Percentiles rank a stretch among this genome's conserved stretches.
Evolutionary conservation across 2,797 vertebrate species (phyloP).

Genomic region (Lates japonicus): DNA sequence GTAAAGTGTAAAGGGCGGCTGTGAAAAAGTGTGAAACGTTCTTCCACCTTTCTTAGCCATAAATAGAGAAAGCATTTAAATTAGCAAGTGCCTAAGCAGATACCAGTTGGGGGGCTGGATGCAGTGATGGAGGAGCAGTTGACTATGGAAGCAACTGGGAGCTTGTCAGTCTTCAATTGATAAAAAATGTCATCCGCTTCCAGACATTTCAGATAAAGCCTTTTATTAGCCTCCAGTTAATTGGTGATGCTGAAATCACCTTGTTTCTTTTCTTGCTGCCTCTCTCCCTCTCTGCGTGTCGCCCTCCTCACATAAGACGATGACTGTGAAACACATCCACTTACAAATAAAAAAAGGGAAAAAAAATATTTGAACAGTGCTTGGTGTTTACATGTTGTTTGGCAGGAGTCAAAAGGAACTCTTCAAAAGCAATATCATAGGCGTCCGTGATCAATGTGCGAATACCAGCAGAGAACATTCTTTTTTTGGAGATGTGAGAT

Average conservation of each 20-base stretch:
- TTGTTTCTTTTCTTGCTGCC: background rate
- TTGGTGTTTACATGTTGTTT: constrained; percentile 65
- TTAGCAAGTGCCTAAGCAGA: constrained; percentile 11
- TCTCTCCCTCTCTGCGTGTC: background rate
- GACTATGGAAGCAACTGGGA: background rate
- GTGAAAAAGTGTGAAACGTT: constrained; percentile 6
- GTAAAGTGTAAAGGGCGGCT: constrained; percentile 26
- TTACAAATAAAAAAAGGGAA: constrained; percentile 16
- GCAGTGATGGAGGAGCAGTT: background rate
- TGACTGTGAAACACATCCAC: constrained; percentile 41
- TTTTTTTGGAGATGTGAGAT: constrained; percentile 42
- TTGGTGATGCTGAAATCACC: background rate
- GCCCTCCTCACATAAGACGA: constrained; percentile 17
- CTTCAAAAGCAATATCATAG: constrained; percentile 67
- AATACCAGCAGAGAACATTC: constrained; percentile 32
- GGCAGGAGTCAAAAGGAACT: constrained; percentile 65
- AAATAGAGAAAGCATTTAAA: background rate
- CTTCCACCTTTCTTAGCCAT: background rate
- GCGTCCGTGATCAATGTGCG: constrained; percentile 54
- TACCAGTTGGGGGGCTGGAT: background rate
- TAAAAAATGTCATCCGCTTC: constrained; percentile 16
- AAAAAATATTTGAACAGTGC: constrained; percentile 23
- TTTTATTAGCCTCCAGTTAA: constrained; percentile 47
- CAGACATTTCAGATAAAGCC: constrained; percentile 33
- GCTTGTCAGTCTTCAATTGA: constrained; percentile 16